These are phyloP conservation scores for Microplitis demolitor DNA, from an alignment of 1,140 invertebrate genomes.

Conservation along the genomic window DNA sequence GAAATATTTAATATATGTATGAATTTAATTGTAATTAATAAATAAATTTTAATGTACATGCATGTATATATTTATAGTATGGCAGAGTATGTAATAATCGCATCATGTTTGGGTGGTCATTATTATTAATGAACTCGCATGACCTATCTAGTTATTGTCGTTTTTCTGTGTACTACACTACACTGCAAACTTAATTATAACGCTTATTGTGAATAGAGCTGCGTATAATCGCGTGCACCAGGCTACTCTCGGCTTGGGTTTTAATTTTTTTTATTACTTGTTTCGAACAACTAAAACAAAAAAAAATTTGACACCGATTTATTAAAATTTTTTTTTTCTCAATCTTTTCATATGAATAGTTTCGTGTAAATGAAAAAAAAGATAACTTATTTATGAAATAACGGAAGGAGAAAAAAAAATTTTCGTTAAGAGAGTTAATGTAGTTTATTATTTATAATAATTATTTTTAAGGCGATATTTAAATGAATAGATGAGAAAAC, in stretches of 20 bases:
- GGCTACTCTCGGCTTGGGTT: too few species aligned
- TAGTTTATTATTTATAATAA: not conserved
- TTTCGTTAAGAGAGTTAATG: too few species aligned
- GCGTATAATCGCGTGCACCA: not conserved
- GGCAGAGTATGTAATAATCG: not conserved
- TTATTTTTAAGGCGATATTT: not conserved
- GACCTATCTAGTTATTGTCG: not conserved
- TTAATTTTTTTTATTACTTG: too few species aligned
- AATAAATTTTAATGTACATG: not conserved
- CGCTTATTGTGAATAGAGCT: not conserved
- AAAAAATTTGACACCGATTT: too few species aligned
- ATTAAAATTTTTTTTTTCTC: too few species aligned
- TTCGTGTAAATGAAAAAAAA: too few species aligned
- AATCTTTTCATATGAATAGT: too few species aligned
- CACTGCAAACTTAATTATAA: not conserved
- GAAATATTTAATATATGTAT: not conserved
- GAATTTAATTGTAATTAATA: not conserved
- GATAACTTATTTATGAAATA: too few species aligned
- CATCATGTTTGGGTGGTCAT: not conserved
- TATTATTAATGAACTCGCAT: conserved; percentile 2
- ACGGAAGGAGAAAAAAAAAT: too few species aligned
- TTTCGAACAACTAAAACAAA: too few species aligned
- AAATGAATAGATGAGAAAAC: not conserved
- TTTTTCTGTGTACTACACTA: not conserved
- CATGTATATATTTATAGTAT: not conserved